Evolutionary conservation across 37 sponge, comb jelly and placozoan species (phyloP).

Genomic region (Diacarnus erythraeanus): DNA sequence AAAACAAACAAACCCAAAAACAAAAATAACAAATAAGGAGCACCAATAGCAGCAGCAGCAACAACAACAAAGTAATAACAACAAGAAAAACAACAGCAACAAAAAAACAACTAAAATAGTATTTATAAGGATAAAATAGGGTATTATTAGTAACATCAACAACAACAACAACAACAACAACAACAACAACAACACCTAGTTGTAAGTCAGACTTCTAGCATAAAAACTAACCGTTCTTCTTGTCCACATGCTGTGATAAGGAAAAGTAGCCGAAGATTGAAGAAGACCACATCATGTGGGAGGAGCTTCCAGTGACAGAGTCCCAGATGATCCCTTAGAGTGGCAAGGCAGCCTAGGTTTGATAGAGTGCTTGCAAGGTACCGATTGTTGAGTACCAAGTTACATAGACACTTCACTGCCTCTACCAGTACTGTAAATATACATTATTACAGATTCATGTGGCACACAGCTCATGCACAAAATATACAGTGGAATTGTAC

Average conservation of each 20-base stretch:
- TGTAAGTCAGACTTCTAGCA: not conserved
- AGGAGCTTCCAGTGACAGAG: not conserved
- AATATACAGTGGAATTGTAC: no score
- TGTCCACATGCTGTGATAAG: conserved; percentile 57
- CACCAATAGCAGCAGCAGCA: no score
- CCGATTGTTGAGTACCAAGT: conserved; percentile 54
- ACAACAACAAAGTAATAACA: no score
- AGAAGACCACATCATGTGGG: conserved; percentile 35
- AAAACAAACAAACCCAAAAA: no score
- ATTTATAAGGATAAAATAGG: no score
- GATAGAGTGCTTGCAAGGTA: conserved; percentile 8
- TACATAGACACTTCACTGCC: conserved; percentile 68
- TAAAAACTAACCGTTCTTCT: conserved; percentile 34
- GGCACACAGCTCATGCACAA: no score
- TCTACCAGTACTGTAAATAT: conserved; percentile 50
- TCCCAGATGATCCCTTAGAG: conserved; percentile 19
- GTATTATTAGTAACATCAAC: no score
- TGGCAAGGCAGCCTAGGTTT: conserved; percentile 39
- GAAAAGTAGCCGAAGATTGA: conserved; percentile 65
- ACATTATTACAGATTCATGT: not conserved
- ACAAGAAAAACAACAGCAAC: no score
- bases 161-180: not conserved
- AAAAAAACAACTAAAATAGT: no score
- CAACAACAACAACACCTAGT: not conserved
- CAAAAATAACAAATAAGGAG: no score